These are phyloP conservation scores for Limenitis arthemis DNA, from an alignment of 2,888 invertebrate genomes.

Conservation along the genomic window DNA sequence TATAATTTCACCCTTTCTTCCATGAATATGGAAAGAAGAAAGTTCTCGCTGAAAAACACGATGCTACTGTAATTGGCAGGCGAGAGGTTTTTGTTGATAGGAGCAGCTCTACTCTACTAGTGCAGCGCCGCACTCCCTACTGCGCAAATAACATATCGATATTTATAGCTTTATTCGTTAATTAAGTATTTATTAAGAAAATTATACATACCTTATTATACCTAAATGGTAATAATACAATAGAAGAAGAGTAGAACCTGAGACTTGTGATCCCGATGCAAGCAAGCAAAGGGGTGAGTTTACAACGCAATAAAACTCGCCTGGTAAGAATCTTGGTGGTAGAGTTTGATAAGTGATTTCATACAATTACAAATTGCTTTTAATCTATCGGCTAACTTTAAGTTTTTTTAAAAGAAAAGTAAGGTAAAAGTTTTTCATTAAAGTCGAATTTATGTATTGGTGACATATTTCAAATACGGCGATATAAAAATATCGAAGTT, in stretches of 20 bases:
- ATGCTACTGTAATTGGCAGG: slow-evolving; percentile 57
- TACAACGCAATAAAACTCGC: too few species aligned
- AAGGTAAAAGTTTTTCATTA: not conserved
- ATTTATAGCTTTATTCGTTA: not conserved
- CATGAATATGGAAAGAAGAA: slow-evolving; percentile 67
- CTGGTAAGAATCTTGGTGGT: too few species aligned
- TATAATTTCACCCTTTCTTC: slow-evolving; percentile 69
- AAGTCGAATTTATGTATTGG: not conserved
- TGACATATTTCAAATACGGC: slow-evolving; percentile 15
- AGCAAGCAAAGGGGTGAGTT: too few species aligned
- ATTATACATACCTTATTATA: too few species aligned
- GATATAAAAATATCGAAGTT: slow-evolving; percentile 45
- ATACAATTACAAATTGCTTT: too few species aligned
- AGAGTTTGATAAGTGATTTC: too few species aligned
- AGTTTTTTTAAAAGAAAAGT: not conserved
- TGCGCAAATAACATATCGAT: slow-evolving; percentile 2
- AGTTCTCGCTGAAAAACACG: slow-evolving; percentile 65
- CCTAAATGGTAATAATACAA: too few species aligned
- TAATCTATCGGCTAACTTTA: too few species aligned
- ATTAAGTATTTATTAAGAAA: too few species aligned
- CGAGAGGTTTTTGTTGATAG: slow-evolving; percentile 40
- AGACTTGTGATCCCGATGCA: too few species aligned
- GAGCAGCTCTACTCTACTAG: slow-evolving; percentile 7
- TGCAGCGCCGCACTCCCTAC: not conserved
- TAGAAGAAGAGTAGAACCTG: too few species aligned